Base-by-base conservation (phyloP, 2,888 invertebrate genomes). In the Eupeodes latifasciatus region DNA sequence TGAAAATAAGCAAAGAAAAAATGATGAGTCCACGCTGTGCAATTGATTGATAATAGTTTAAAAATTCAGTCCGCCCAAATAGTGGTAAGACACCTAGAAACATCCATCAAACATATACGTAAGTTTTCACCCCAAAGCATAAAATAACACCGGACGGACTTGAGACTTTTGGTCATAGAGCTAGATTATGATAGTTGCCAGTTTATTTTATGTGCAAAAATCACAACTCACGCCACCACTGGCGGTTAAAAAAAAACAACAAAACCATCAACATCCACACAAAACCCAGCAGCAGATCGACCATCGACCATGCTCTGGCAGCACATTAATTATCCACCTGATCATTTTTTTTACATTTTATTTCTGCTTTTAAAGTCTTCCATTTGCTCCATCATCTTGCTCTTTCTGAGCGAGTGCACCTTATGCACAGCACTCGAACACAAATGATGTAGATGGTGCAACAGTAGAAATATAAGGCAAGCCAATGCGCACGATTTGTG, bases 321-420 rank as follows among this genome's bases (percentile, higher is more conserved):
- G 74, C 85, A 85, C 88, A 88, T 85, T 85, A 88, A 85, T 88
- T 85, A 85, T 88, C 85, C 86, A 87, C 86, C 87, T 87, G 84
- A 87, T 87, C 87, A 80, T 71, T 87, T 84, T 66, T 64, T 47
- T 19, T 27, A 27, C 2, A 27, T 44, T 47, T 9, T 66, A 59
- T 34, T 34, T 9, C 34, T 59, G 4, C 59, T 34, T 27, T 7
- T 14, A n/a, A 9, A n/a, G 7, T 6, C 16, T 7, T 10, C 5
- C n/a, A 11, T 66, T 44, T 66, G 19, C 14, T 27, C 40, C 40
- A 40, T 40, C 40, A 40, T 80, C 67, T 67, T 81, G 81, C 74
- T 77, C 74, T 85, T 69, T 77, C 77, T 66, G 11, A 7, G 57
- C 53, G 44, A 36, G 40, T 49, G 62, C 40, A 66, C 47, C 66